A percentile compares a stretch with the other conserved stretches of the same genome.
phyloP scores from a whole-genome alignment of 1,140 invertebrate species.

The Apis dorsata region DNA sequence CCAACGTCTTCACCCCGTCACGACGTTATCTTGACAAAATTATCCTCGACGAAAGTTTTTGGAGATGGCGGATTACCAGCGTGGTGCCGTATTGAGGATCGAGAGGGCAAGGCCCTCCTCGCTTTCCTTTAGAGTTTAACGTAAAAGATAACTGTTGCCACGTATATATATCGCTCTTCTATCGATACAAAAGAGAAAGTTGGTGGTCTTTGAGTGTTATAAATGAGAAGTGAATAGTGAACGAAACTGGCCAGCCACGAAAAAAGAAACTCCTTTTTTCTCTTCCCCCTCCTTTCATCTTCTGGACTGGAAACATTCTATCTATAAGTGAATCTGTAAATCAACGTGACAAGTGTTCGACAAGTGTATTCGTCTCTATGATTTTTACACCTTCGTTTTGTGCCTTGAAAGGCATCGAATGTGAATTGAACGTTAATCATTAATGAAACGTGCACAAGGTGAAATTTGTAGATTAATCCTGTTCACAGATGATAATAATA shows the following conservation, averaged over 20 bases:
- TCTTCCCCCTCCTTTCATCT: not conserved
- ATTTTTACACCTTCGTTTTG: too few species aligned
- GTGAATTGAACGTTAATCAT: not conserved
- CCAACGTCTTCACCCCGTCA: slow-evolving; percentile 37
- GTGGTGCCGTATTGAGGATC: not conserved
- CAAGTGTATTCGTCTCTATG: too few species aligned
- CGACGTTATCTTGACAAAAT: slow-evolving; percentile 11
- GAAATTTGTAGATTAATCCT: not conserved
- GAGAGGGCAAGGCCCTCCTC: too few species aligned
- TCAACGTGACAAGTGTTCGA: too few species aligned
- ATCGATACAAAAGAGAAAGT: slow-evolving; percentile 1
- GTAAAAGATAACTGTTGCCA: too few species aligned
- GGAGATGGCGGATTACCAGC: not conserved
- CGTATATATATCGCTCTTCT: not conserved
- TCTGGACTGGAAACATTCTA: not conserved
- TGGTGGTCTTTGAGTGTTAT: slow-evolving; percentile 28
- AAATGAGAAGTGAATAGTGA: slow-evolving; percentile 26
- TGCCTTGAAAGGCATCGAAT: not conserved
- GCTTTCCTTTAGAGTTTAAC: too few species aligned
- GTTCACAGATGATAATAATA: not conserved
- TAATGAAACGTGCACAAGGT: not conserved
- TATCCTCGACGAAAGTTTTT: not conserved
- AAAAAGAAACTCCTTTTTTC: not conserved
- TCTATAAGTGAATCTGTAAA: too few species aligned
- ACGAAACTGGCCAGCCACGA: not conserved